These are phyloP conservation scores for Pseudobourletiella spinata DNA, from an alignment of 1,140 invertebrate species.

Conservation along the genomic window DNA sequence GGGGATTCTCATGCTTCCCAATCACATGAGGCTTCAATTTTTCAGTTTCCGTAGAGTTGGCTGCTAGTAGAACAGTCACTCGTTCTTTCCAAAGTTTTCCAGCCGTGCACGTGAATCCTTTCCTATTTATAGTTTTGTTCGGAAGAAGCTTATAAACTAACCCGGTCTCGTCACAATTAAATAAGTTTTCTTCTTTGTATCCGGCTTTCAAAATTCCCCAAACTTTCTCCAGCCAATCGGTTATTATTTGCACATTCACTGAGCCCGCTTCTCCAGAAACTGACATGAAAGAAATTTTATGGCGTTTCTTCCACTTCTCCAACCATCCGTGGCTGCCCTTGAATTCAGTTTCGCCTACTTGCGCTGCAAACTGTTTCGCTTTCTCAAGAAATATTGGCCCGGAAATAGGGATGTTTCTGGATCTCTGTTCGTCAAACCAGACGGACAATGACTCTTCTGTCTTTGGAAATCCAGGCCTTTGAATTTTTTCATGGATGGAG, in stretches of 20 bases:
- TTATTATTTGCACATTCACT: background rate
- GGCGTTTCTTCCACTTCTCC: background rate
- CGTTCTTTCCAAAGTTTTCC: constrained; percentile 38
- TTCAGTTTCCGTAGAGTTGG: no score
- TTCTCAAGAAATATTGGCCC: background rate
- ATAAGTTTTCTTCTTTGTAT: constrained; percentile 11
- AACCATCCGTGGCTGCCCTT: background rate
- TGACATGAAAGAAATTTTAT: background rate
- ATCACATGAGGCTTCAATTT: no score
- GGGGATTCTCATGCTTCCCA: no score
- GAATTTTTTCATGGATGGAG: no score
- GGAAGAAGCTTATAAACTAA: constrained; percentile 10
- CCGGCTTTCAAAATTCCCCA: background rate
- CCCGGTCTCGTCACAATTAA: constrained; percentile 11
- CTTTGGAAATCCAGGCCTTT: background rate
- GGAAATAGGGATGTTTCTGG: background rate
- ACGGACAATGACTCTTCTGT: background rate
- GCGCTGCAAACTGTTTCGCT: background rate
- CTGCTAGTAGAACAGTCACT: no score
- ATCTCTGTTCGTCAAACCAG: background rate
- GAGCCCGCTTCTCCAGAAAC: background rate
- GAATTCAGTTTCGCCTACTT: background rate
- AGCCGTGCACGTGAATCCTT: background rate
- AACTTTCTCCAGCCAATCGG: background rate
- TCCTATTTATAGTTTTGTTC: background rate